A percentile compares a stretch with the other conserved stretches of the same genome.
These are phyloP conservation scores for Periophthalmodon schlosseri DNA, from an alignment of 2,113 vertebrate genomes.

Conservation along the genomic window DNA sequence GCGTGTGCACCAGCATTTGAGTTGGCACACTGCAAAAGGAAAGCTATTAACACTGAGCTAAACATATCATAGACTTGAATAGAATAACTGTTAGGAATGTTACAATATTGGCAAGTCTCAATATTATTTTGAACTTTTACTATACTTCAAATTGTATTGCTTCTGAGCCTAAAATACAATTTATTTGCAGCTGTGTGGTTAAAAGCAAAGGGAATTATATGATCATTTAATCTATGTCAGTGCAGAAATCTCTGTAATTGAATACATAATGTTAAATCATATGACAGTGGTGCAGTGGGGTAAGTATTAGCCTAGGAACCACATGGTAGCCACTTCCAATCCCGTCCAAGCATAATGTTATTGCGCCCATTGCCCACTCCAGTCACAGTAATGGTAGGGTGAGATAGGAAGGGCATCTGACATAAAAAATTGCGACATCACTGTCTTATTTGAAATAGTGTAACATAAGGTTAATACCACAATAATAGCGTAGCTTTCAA, in stretches of 20 bases:
- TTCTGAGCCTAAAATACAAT: neutral
- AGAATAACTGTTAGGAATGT: slow-evolving; percentile 27
- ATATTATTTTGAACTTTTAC: neutral
- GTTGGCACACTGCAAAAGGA: slow-evolving; percentile 63
- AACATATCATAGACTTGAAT: slow-evolving; percentile 47
- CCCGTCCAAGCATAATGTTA: too few species aligned
- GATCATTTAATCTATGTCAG: neutral
- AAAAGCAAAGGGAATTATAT: neutral
- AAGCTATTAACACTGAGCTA: slow-evolving; percentile 60
- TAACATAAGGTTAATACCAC: slow-evolving; percentile 45
- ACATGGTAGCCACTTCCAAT: neutral
- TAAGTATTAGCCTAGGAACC: neutral
- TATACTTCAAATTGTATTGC: neutral
- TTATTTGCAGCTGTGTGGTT: neutral
- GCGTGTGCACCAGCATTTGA: slow-evolving; percentile 63
- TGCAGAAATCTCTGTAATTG: too few species aligned
- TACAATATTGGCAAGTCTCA: neutral
- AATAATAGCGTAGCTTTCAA: neutral
- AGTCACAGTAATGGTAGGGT: neutral
- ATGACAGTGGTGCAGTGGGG: neutral
- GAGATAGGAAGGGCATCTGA: neutral
- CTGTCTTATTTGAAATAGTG: neutral
- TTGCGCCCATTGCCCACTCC: too few species aligned
- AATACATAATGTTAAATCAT: too few species aligned
- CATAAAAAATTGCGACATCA: neutral